Evolutionary conservation across 2,113 vertebrate species (phyloP).

Genomic region (Pelvicachromis taeniatus): DNA sequence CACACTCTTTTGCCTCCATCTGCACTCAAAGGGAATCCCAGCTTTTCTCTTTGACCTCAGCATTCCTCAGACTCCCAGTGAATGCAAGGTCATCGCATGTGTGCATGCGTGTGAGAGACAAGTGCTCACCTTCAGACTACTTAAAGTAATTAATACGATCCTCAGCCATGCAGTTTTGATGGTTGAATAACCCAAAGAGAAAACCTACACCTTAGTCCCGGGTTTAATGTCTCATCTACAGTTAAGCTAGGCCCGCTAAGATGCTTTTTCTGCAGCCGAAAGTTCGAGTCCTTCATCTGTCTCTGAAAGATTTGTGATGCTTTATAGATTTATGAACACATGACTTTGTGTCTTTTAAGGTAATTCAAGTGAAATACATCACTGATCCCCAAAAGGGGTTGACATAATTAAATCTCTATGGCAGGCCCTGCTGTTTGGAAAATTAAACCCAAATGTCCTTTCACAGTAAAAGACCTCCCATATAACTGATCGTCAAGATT

Average conservation of each 20-base stretch:
- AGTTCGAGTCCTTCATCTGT: neutral
- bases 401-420: neutral
- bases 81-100: conserved; percentile 19
- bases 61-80: conserved; percentile 42
- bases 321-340: neutral
- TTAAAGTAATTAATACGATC: conserved; percentile 43
- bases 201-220: conserved; percentile 16
- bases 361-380: neutral
- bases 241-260: neutral
- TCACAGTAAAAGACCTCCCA: neutral
- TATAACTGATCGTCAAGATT: neutral
- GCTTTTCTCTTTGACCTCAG: conserved; percentile 51
- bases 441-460: neutral
- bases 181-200: conserved; percentile 36
- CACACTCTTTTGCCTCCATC: neutral
- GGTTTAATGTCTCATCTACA: conserved; percentile 6
- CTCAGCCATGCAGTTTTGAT: conserved; percentile 25
- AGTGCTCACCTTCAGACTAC: conserved; percentile 37
- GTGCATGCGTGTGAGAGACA: neutral
- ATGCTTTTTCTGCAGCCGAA: neutral
- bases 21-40: conserved; percentile 50
- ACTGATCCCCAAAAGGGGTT: neutral
- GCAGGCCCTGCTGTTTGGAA: neutral
- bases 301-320: neutral
- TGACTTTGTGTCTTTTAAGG: neutral